A percentile compares a stretch with the other conserved stretches of the same genome.
Evolutionary conservation across 2,113 vertebrate genomes (phyloP).

Genomic region (Colistium nudipinnis): DNA sequence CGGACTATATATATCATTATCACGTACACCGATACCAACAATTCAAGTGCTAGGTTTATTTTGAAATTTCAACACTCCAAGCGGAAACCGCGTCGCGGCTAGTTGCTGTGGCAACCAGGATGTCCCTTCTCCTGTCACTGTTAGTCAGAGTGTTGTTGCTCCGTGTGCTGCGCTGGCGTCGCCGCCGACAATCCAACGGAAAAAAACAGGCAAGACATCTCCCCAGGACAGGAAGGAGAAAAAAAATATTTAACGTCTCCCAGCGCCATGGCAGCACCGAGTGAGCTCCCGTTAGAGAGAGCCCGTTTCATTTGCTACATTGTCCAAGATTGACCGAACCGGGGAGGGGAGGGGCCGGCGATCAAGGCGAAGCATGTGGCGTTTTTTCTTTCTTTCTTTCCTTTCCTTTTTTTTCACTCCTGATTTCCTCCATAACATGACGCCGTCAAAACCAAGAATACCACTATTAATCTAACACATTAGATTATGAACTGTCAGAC

Average conservation of each 20-base stretch:
- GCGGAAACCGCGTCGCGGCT: slow-evolving; percentile 53
- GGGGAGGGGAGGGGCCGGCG: not conserved
- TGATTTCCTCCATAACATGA: slow-evolving; percentile 27
- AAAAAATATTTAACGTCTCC: not conserved
- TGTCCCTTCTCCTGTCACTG: slow-evolving; percentile 65
- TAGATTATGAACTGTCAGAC: not conserved
- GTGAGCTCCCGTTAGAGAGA: not conserved
- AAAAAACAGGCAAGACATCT: slow-evolving; percentile 40
- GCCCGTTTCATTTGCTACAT: not conserved
- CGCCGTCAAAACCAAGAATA: not conserved
- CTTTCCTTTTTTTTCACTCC: slow-evolving; percentile 2
- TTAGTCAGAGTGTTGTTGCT: slow-evolving; percentile 41
- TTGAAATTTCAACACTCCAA: slow-evolving; percentile 33
- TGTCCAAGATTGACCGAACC: slow-evolving; percentile 7
- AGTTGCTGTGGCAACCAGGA: slow-evolving; percentile 75
- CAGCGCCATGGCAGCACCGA: not conserved
- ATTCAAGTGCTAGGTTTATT: too few species aligned
- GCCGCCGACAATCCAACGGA: slow-evolving; percentile 38
- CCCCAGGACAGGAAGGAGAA: slow-evolving; percentile 20
- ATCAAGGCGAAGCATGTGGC: slow-evolving; percentile 49
- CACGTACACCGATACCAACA: too few species aligned
- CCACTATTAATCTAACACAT: not conserved
- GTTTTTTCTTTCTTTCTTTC: slow-evolving; percentile 11
- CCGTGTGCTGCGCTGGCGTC: slow-evolving; percentile 46
- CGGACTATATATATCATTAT: too few species aligned